Percentiles rank a stretch among this genome's conserved stretches.
Conservation (phyloP, 2,888 invertebrate species). For the Thera obeliscata region DNA sequence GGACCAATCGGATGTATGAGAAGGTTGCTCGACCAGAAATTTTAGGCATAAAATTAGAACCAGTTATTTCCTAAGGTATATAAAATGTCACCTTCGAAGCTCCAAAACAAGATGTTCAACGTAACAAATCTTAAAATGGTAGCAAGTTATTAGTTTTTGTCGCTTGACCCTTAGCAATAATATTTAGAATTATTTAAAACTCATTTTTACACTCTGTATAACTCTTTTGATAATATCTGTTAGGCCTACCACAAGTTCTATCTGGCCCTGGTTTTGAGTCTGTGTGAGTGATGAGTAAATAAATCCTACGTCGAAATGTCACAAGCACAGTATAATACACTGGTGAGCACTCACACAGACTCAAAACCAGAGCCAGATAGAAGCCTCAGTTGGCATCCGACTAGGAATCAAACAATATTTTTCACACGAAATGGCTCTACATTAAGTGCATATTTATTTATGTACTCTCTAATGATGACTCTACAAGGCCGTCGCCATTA, state of each 20-base stretch:
- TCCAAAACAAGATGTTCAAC: constrained; percentile 10
- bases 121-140: constrained; percentile 13
- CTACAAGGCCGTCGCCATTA: constrained; percentile 1
- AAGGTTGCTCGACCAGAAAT: constrained; percentile 1
- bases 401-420: too few relatives aligned
- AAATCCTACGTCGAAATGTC: too few relatives aligned
- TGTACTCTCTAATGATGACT: constrained; percentile 10
- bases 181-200: constrained; percentile 8
- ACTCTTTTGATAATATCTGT: too few relatives aligned
- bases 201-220: neutral
- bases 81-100: constrained; percentile 20
- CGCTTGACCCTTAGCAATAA: constrained; percentile 1
- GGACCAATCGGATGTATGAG: neutral
- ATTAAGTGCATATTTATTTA: neutral
- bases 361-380: too few relatives aligned
- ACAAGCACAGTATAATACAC: too few relatives aligned
- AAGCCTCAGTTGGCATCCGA: too few relatives aligned
- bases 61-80: constrained; percentile 18
- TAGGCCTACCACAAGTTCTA: too few relatives aligned
- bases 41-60: constrained; percentile 15
- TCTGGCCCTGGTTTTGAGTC: too few relatives aligned
- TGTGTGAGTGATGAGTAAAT: too few relatives aligned
- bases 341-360: too few relatives aligned
- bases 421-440: neutral
- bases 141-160: constrained; percentile 2